Evolutionary conservation across 2,888 invertebrate species (phyloP).

Genomic region (Xanthorhoe spadicearia): DNA sequence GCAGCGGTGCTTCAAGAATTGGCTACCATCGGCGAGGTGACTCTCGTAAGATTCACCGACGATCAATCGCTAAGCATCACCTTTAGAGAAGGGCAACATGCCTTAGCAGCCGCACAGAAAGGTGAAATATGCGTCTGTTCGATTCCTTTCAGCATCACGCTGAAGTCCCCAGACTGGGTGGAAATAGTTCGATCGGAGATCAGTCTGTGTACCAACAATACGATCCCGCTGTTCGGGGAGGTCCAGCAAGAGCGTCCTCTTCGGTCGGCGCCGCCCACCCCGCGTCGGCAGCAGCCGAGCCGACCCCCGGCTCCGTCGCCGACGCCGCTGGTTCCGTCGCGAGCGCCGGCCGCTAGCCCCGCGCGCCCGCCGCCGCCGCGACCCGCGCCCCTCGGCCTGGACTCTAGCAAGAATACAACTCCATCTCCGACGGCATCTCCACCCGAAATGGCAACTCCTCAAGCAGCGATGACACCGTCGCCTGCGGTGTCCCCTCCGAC

Average conservation of each 20-base stretch:
- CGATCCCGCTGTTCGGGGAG: constrained; percentile 89
- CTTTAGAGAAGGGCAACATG: constrained; percentile 95
- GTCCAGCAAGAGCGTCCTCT: constrained; percentile 67
- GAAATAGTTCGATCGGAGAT: constrained; percentile 93
- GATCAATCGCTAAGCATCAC: constrained; percentile 94
- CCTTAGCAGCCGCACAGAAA: constrained; percentile 88
- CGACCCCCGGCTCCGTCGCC: constrained; percentile 87
- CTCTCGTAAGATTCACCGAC: constrained; percentile 95
- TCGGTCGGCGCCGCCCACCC: constrained; percentile 77
- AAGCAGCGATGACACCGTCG: constrained; percentile 64
- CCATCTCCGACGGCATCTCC: constrained; percentile 22
- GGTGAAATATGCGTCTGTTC: constrained; percentile 86
- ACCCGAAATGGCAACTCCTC: constrained; percentile 51
- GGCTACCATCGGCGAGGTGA: constrained; percentile 94
- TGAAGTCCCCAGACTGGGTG: constrained; percentile 95
- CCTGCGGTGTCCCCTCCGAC: constrained; percentile 57
- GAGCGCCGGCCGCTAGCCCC: constrained; percentile 76
- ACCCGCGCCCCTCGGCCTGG: constrained; percentile 82
- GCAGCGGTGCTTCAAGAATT: constrained; percentile 91
- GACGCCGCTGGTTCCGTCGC: constrained; percentile 74
- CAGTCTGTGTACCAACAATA: constrained; percentile 92
- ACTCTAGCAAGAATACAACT: constrained; percentile 65
- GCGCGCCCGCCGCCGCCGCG: constrained; percentile 86
- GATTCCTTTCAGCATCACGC: constrained; percentile 87
- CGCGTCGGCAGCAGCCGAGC: constrained; percentile 83